phyloP scores from a whole-genome alignment of 2,888 invertebrate genomes.

The Dermolepida albohirtum region DNA sequence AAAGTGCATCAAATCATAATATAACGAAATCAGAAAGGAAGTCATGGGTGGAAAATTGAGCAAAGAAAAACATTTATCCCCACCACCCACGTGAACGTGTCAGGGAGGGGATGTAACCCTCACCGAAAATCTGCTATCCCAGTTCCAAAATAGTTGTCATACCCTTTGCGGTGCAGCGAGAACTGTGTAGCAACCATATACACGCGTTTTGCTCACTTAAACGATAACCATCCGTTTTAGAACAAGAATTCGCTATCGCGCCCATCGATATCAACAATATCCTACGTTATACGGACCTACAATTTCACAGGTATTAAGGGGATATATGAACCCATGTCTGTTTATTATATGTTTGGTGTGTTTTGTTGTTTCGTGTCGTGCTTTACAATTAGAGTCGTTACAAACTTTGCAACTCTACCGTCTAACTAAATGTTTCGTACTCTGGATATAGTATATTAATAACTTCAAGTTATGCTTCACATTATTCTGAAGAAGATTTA shows the following conservation, averaged over 20 bases:
- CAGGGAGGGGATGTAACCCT: slow-evolving; percentile 30
- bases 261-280: background rate
- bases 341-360: slow-evolving; percentile 3
- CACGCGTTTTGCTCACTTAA: slow-evolving; percentile 1
- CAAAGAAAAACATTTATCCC: slow-evolving; percentile 21
- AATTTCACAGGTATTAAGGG: slow-evolving; percentile 20
- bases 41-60: slow-evolving; percentile 11
- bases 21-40: slow-evolving; percentile 1
- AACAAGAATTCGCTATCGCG: slow-evolving; percentile 4
- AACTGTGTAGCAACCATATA: slow-evolving; percentile 46
- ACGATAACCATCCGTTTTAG: slow-evolving; percentile 2
- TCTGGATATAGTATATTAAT: too few relatives aligned
- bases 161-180: slow-evolving; percentile 45
- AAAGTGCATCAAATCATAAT: background rate
- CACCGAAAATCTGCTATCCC: slow-evolving; percentile 31
- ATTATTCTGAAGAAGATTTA: too few relatives aligned
- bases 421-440: background rate
- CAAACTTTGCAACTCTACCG: background rate
- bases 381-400: slow-evolving; percentile 8
- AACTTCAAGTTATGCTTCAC: too few relatives aligned
- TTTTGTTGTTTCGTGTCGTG: slow-evolving; percentile 4
- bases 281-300: background rate
- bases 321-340: slow-evolving; percentile 1
- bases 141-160: slow-evolving; percentile 38
- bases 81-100: background rate